Percentiles rank a stretch among this genome's conserved stretches.
phyloP scores from a whole-genome alignment of 37 sponge, comb jelly and placozoan genomes.

The Aplysina aerophoba region DNA sequence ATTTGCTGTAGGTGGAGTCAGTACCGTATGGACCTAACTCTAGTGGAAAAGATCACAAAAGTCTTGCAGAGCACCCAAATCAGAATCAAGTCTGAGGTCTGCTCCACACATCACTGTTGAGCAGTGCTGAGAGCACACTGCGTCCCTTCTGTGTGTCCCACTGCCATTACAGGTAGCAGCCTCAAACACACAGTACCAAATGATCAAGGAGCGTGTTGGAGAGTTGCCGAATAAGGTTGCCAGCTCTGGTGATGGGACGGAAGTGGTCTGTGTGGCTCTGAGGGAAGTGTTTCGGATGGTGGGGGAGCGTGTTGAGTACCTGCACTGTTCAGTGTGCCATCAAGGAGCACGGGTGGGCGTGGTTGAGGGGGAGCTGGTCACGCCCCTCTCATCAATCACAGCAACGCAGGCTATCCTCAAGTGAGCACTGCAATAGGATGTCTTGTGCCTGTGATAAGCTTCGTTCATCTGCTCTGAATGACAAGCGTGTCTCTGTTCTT shows the following conservation, averaged over 20 bases:
- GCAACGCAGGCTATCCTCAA: constrained; percentile 52
- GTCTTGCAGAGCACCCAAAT: constrained; percentile 56
- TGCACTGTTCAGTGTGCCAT: constrained; percentile 40
- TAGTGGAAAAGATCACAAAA: constrained; percentile 50
- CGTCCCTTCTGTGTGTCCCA: not conserved
- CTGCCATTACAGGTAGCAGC: constrained; percentile 50
- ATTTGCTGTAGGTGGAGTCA: constrained; percentile 39
- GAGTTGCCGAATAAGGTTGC: constrained; percentile 21
- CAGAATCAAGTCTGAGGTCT: constrained; percentile 70
- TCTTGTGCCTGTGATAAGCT: not conserved
- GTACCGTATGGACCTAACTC: constrained; percentile 39
- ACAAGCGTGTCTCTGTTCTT: not conserved
- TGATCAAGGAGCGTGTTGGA: constrained; percentile 22
- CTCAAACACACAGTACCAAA: constrained; percentile 69
- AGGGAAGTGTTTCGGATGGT: constrained; percentile 37
- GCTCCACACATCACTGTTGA: not conserved
- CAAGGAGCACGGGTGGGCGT: constrained; percentile 34
- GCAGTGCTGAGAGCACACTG: not conserved
- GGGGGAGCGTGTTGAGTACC: constrained; percentile 59
- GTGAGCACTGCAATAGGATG: too few species aligned
- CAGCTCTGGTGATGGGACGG: not conserved
- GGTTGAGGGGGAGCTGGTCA: not conserved
- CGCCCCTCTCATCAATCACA: constrained; percentile 59
- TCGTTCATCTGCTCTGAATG: not conserved
- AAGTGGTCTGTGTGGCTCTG: not conserved